Evolutionary conservation across 2,797 vertebrate species (phyloP).

Genomic region (Gymnothorax reevesii): DNA sequence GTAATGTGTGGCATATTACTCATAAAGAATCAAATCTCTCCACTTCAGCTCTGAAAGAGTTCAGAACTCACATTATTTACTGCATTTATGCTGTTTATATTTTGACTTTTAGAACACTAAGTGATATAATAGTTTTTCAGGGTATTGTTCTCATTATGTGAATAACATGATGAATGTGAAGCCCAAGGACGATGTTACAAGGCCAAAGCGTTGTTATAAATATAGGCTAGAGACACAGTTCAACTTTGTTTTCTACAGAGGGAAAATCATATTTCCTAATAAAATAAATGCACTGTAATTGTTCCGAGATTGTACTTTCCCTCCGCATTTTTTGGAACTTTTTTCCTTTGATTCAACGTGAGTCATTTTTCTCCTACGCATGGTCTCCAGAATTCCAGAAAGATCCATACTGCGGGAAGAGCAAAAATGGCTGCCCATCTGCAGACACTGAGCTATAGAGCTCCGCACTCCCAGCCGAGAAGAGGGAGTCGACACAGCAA

Average conservation of each 20-base stretch:
- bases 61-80: slow-evolving; percentile 61
- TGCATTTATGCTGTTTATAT: slow-evolving; percentile 22
- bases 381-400: slow-evolving; percentile 24
- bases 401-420: neutral
- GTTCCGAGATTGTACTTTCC: slow-evolving; percentile 54
- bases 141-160: slow-evolving; percentile 68
- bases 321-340: slow-evolving; percentile 33
- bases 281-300: slow-evolving; percentile 55
- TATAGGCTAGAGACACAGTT: slow-evolving; percentile 58
- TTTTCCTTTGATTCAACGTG: slow-evolving; percentile 27
- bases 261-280: slow-evolving; percentile 45
- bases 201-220: slow-evolving; percentile 48
- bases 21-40: neutral
- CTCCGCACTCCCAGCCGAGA: neutral
- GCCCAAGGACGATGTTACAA: slow-evolving; percentile 72
- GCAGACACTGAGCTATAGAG: neutral
- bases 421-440: neutral
- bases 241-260: slow-evolving; percentile 52
- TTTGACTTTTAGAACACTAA: slow-evolving; percentile 63
- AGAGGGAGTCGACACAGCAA: neutral
- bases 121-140: slow-evolving; percentile 67
- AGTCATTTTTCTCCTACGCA: slow-evolving; percentile 20
- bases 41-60: slow-evolving; percentile 25
- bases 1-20: neutral
- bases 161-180: slow-evolving; percentile 68